Evolutionary conservation across 2,113 vertebrate genomes (phyloP).

Genomic region (Paradoxurus hermaphroditus): DNA sequence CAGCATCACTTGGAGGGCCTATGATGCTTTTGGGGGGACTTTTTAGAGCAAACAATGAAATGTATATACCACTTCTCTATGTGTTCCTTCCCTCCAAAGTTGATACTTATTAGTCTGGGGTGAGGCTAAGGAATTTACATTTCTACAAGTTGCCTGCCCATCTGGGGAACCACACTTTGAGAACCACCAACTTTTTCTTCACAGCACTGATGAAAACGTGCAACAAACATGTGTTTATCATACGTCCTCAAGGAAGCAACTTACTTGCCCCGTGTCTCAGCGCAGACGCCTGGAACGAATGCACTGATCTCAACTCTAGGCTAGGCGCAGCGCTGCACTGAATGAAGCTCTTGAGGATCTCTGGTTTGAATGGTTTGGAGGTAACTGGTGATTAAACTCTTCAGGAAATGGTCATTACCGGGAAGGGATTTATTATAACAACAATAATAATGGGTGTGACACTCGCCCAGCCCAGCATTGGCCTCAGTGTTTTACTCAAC

Average conservation of each 20-base stretch:
- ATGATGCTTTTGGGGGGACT: neutral
- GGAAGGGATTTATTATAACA: neutral
- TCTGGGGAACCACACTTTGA: neutral
- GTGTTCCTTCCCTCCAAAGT: neutral
- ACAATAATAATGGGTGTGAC: neutral
- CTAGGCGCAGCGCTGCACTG: neutral
- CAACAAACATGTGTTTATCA: neutral
- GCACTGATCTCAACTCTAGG: neutral
- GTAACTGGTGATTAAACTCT: neutral
- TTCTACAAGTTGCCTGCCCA: neutral
- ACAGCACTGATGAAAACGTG: neutral
- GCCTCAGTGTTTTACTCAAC: neutral
- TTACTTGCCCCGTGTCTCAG: neutral
- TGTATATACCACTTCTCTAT: neutral
- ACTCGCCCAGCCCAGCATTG: neutral
- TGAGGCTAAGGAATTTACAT: neutral
- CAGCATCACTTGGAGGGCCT: neutral
- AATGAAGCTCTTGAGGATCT: neutral
- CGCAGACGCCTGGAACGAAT: neutral
- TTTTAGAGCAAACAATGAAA: neutral
- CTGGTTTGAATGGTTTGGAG: neutral
- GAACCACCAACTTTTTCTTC: slow-evolving; percentile 8
- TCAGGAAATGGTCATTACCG: slow-evolving; percentile 13
- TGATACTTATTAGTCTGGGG: neutral
- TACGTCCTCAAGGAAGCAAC: neutral